These are phyloP conservation scores for Cantharis rustica DNA, from an alignment of 2,888 invertebrate species.

Conservation along the genomic window DNA sequence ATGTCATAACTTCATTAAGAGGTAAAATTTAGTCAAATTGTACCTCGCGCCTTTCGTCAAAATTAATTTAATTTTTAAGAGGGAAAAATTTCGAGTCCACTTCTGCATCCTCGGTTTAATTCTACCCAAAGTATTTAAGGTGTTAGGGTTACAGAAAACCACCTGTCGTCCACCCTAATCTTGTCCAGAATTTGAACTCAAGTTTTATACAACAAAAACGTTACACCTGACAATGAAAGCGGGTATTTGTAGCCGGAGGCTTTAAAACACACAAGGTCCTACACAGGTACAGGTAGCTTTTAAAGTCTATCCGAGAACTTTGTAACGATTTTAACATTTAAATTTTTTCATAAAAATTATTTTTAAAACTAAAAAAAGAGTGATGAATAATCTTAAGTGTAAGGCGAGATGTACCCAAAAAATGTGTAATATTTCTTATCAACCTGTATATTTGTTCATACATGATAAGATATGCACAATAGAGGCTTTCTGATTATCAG, in stretches of 20 bases:
- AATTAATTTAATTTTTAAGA: not conserved
- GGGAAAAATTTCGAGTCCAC: not conserved
- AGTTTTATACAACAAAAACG: conserved; percentile 8
- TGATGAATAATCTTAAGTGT: not conserved
- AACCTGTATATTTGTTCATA: not conserved
- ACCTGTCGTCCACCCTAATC: conserved; percentile 9
- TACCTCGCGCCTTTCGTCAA: not conserved
- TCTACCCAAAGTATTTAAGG: not conserved
- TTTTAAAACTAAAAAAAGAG: not conserved
- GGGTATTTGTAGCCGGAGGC: conserved; percentile 7
- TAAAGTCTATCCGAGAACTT: not conserved
- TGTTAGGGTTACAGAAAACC: conserved; percentile 9
- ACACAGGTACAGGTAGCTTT: not conserved
- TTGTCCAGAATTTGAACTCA: not conserved
- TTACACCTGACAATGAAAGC: conserved; percentile 23
- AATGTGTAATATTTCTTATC: not conserved
- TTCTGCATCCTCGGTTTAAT: not conserved
- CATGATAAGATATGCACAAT: not conserved
- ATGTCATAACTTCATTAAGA: not conserved
- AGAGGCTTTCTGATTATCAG: not conserved
- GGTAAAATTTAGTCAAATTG: not conserved
- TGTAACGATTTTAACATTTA: not conserved
- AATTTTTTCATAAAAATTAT: not conserved
- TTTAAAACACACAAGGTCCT: conserved; percentile 15
- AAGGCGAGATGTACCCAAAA: not conserved